Evolutionary conservation across 2,888 invertebrate species (phyloP), one percentile per base, ranked within the genome.

Genomic region (Acanthococcus lagerstroemiae): DNA sequence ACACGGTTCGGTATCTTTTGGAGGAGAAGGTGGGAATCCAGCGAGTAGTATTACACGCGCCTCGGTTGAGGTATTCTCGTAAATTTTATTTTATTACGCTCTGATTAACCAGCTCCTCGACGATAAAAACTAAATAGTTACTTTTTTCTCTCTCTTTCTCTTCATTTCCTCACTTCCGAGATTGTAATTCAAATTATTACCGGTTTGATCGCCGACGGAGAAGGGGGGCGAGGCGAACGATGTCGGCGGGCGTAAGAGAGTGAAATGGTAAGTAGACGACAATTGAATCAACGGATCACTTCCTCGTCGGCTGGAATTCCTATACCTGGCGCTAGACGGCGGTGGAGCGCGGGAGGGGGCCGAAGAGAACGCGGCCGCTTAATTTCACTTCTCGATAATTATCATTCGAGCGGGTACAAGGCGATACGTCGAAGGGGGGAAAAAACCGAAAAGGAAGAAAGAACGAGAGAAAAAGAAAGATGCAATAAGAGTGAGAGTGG

Each of bases 301-400:
- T 66, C 66, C 57, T 57, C 46, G 66, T 55, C 55, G 45, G 66
- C 30, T 57, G 56, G 56, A 56, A 56, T 57, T 66, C 56, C 27
- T 61, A 60, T 44, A 37, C 26, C 55, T 55, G 27, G 55, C 55
- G 48, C 48, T 37, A 50, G 21, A 26, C 21, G 19, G 9, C 24
- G 22, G 19, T n/a, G 17, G 22, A 30, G 56, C 30, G 30, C 9
- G 26, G 25, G 54, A 44, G 5, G 21, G 9, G 25, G 24, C 26
- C 50, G 30, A 60, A n/a, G 52, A 54, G 66, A 52, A 21, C 7
- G 60, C 24, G 60, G 21, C 25, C 46, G 61, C 30, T 50, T 55
- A 55, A 61, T 61, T 61, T 61, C 61, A 61, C 61, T 61, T 61
- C 50, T 27, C n/a, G 61, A 52, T 61, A 61, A 61, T 61, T 61